Base-by-base conservation (phyloP, 2,113 vertebrate genomes). In the Catagonus wagneri region DNA sequence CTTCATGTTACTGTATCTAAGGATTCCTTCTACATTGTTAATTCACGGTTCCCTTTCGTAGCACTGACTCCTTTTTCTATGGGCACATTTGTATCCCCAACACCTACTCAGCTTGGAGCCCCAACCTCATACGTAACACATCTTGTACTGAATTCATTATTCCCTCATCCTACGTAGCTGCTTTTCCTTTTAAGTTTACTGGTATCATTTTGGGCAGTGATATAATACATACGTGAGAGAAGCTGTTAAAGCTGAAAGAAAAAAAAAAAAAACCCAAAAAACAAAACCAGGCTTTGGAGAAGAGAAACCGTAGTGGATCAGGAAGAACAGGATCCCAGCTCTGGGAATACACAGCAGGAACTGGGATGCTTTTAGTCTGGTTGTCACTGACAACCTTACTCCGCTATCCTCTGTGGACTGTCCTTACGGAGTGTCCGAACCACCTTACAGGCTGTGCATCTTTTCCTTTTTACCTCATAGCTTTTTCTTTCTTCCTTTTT, bases 171-270 rank as follows among this genome's bases (percentile, higher is more conserved):
- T 1, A 3, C 63, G 44, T 68, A 63, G 11, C 27, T 88, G 58
- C 71, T 87, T 87, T 94, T 74, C 3, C 0, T 58, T 90, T 85
- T 87, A 66, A 85, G 63, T 14, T 75, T 69, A 76, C 74, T 81
- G 61, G 61, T 88, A 74, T 66, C 32, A 88, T 71, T 93, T 95
- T 52, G 84, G 92, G n/a, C 66, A 65, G 74, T 12, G 65, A 75
- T 65, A 27, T 83, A 60, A 25, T 10, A 39, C 7, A 15, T 29
- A 60, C 19, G 25, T 79, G 63, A 85, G 17, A 75, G 56, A 94
- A 94, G 7, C 65, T 74, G 61, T 88, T 87, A 84, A 81, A 75
- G 22, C 71, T 85, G 39, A 34, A 86, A 23, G 20, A 23, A 69
- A 60, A 17, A 32, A 23, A 17, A 56, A n/a, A 61, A 7, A 78